These are phyloP conservation scores for Megaceryle torquata DNA, from an alignment of 2,113 vertebrate species.

Conservation along the genomic window DNA sequence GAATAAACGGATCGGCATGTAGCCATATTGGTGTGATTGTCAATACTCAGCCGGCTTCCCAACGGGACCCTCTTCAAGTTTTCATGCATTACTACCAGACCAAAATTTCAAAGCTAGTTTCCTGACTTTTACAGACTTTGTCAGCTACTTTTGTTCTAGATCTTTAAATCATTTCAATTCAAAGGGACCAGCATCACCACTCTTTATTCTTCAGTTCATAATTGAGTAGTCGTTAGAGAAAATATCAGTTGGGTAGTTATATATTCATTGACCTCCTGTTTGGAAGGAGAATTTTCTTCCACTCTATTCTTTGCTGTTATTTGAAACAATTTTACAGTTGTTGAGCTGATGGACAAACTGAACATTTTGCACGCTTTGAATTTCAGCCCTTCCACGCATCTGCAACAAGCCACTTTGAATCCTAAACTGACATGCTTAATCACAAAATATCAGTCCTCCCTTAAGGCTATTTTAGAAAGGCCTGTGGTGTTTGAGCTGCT, in stretches of 20 bases:
- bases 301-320: background rate
- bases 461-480: background rate
- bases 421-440: background rate
- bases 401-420: background rate
- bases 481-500: background rate
- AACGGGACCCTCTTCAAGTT: background rate
- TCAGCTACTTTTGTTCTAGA: background rate
- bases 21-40: no score
- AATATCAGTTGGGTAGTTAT: background rate
- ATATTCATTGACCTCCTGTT: background rate
- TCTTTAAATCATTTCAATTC: background rate
- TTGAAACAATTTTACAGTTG: background rate
- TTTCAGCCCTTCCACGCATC: background rate
- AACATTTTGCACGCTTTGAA: background rate
- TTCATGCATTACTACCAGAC: background rate
- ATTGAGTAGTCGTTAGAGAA: background rate
- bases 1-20: no score
- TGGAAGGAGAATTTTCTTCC: background rate
- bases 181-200: background rate
- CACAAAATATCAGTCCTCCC: background rate
- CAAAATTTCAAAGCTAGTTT: background rate
- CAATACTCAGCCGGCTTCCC: no score
- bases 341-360: background rate
- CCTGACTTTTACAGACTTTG: background rate
- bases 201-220: background rate